Evolutionary conservation across 2,113 vertebrate genomes (phyloP).

Genomic region (Ciconia maguari): DNA sequence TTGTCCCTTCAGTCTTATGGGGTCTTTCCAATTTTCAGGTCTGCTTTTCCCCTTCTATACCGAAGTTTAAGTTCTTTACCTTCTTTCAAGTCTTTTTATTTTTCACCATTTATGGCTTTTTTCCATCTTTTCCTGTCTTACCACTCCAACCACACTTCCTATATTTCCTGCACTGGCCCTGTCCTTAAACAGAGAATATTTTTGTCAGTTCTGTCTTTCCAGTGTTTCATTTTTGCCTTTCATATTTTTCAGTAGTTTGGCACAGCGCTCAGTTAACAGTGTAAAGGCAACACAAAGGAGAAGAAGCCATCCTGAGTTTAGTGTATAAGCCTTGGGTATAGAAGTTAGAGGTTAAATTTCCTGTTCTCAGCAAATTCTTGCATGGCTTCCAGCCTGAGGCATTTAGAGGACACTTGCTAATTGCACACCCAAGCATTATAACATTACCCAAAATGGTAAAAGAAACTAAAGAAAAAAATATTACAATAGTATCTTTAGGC

Average conservation of each 20-base stretch:
- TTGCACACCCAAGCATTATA: neutral
- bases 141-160: neutral
- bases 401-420: neutral
- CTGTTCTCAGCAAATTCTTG: neutral
- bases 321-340: neutral
- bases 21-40: neutral
- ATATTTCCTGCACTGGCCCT: neutral
- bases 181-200: neutral
- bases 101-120: neutral
- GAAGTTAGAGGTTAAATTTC: neutral
- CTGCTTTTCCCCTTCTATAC: neutral
- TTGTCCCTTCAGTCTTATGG: neutral
- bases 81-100: neutral
- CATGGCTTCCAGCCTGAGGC: neutral
- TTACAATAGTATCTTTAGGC: neutral
- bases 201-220: neutral
- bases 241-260: neutral
- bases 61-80: neutral
- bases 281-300: neutral
- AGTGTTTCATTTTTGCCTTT: neutral
- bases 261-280: rapidly evolving
- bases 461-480: neutral
- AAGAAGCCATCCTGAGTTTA: neutral
- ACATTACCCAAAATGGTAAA: neutral
- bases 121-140: neutral